phyloP scores from a whole-genome alignment of 1,140 invertebrate species.

The Bathynomus jamesi region DNA sequence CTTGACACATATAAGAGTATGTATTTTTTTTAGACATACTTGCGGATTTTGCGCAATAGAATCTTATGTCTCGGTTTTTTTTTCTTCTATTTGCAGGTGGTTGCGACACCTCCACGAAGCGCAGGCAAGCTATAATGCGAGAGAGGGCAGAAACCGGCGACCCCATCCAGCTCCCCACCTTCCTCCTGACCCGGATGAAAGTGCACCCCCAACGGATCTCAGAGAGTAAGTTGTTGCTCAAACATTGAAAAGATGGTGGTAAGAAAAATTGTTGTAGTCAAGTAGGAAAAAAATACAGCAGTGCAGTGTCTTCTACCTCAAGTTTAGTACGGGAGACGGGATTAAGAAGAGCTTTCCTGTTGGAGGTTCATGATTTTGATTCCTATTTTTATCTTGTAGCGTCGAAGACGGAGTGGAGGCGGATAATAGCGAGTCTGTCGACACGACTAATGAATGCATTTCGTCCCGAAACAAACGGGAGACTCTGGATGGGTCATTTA shows the following conservation, averaged over 20 bases:
- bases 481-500: background rate
- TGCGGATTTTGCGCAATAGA: too few relatives aligned
- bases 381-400: background rate
- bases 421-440: background rate
- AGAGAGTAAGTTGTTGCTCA: constrained; percentile 6
- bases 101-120: constrained; percentile 17
- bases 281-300: too few relatives aligned
- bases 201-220: background rate
- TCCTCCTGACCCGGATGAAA: background rate
- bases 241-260: too few relatives aligned
- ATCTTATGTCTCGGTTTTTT: background rate
- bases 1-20: too few relatives aligned
- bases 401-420: background rate
- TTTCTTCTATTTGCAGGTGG: constrained; percentile 8
- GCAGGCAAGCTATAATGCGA: constrained; percentile 11
- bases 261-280: too few relatives aligned
- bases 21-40: too few relatives aligned
- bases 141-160: constrained; percentile 6
- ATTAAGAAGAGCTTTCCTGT: too few relatives aligned
- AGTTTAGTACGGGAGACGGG: too few relatives aligned
- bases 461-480: background rate
- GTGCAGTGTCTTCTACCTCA: too few relatives aligned
- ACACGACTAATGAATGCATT: background rate
- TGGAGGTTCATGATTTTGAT: too few relatives aligned
- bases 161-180: constrained; percentile 3